A percentile compares a stretch with the other conserved stretches of the same genome.
These are phyloP conservation scores for Galeopterus variegatus DNA, from an alignment of 2,113 vertebrate species.

Conservation along the genomic window DNA sequence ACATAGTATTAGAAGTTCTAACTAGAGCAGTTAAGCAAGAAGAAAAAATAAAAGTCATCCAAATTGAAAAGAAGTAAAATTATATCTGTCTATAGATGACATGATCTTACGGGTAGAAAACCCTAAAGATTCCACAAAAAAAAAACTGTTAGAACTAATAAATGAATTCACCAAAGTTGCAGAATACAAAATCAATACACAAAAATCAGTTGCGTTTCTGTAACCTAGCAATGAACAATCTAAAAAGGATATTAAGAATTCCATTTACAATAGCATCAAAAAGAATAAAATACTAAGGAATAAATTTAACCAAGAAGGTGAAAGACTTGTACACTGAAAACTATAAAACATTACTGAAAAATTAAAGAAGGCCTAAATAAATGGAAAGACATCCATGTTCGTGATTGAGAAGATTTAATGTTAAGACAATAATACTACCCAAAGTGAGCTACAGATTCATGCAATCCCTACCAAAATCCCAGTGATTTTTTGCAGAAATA, in stretches of 20 bases:
- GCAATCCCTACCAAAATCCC: not conserved
- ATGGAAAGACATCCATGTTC: not conserved
- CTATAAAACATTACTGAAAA: conserved; percentile 15
- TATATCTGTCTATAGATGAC: not conserved
- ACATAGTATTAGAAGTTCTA: conserved; percentile 3
- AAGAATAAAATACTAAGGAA: conserved; percentile 31
- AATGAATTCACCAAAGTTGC: not conserved
- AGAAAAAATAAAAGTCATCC: conserved; percentile 37
- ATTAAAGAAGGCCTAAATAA: conserved; percentile 5
- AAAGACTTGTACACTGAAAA: not conserved
- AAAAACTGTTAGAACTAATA: not conserved
- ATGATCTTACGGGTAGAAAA: conserved; percentile 24
- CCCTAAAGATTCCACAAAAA: not conserved
- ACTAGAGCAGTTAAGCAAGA: not conserved
- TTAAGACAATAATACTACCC: not conserved
- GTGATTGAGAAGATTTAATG: not conserved
- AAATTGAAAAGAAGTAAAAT: conserved; percentile 3
- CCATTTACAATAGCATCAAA: not conserved
- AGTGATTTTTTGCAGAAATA: conserved; percentile 11
- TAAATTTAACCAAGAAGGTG: conserved; percentile 21
- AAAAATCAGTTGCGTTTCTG: not conserved
- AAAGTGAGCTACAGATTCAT: not conserved
- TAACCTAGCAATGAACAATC: not conserved
- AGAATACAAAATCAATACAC: not conserved
- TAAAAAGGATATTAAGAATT: not conserved